Base-by-base conservation (phyloP, 2,113 vertebrate genomes). In the Oxygymnocypris stewartii region DNA sequence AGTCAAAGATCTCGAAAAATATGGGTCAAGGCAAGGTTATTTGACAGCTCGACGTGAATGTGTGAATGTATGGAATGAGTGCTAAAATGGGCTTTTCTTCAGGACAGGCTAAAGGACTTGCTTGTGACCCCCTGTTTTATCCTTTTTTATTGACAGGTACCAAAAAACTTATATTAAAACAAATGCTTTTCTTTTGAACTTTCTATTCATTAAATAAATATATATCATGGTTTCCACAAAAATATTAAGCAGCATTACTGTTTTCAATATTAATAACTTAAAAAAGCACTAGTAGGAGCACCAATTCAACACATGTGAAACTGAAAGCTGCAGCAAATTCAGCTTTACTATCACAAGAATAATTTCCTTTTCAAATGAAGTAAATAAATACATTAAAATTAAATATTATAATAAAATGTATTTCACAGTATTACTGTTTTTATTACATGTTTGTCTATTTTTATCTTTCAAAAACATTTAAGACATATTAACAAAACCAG, bases 51-150 rank as follows among this genome's bases (percentile, higher is more conserved):
- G 40, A 35, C n/a, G 35, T 59, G 20, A 81, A 25, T 25, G n/a
- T 81, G 13, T 16, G 40, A 44, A 81, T 65, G 44, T 44, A 4
- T 44, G 37, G 20, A 61, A 9, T 16, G n/a, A 81, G 37, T 63
- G 11, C 37, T 81, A 28, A 81, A 81, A 28, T 10, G 4, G 59
- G 13, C 79, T 65, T 65, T 65, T 65, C n/a, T 81, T 23, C 57
- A 65, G 28, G 25, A 80, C 35, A 79, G 28, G 31, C 35, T 67
- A 31, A 67, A n/a, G 13, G 25, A 67, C 37, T 40, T 40, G 37
- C 37, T 65, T 37, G 8, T 71, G 10, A 71, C 31, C 31, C 7
- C 7, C 37, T 37, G 31, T 71, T 13, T 5, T 20, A 71, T 37
- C 14, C 7, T 18, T 35, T 35, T 18, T 35, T 35, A 3, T 37